Conservation (phyloP, 2,113 vertebrate genomes). For the Manacus vitellinus region DNA sequence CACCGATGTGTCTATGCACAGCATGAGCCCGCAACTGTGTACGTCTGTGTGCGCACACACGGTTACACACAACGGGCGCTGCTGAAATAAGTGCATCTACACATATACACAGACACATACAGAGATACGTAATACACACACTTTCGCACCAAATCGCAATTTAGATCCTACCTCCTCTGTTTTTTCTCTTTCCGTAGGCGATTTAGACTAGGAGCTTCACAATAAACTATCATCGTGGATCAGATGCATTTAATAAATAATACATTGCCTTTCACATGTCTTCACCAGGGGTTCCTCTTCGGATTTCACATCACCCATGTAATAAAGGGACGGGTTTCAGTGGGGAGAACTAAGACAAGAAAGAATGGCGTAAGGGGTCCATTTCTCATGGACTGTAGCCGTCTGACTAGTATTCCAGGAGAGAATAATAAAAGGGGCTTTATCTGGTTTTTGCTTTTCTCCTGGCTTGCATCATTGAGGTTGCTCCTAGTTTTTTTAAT, state of each 20-base stretch:
- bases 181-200: not conserved
- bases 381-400: not conserved
- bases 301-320: not conserved
- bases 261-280: not conserved
- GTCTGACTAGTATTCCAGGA: not conserved
- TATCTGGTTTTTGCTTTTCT: constrained; percentile 5
- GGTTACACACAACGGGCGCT: not conserved
- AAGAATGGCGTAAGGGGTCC: not conserved
- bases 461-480: not conserved
- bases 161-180: not conserved
- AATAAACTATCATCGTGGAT: not conserved
- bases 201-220: not conserved
- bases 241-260: not conserved
- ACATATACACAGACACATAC: not conserved
- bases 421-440: constrained; percentile 20
- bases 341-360: not conserved
- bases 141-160: not conserved
- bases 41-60: not conserved
- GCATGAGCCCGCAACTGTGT: fast-evolving
- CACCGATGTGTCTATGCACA: fast-evolving
- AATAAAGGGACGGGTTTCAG: not conserved
- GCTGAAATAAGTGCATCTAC: not conserved
- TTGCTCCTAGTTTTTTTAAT: constrained; percentile 50
- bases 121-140: not conserved
- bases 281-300: not conserved